Percentiles rank a stretch among this genome's conserved stretches.
These are phyloP conservation scores for Porites rus DNA, from an alignment of 92 coral and sea anemone genomes.

Conservation along the genomic window DNA sequence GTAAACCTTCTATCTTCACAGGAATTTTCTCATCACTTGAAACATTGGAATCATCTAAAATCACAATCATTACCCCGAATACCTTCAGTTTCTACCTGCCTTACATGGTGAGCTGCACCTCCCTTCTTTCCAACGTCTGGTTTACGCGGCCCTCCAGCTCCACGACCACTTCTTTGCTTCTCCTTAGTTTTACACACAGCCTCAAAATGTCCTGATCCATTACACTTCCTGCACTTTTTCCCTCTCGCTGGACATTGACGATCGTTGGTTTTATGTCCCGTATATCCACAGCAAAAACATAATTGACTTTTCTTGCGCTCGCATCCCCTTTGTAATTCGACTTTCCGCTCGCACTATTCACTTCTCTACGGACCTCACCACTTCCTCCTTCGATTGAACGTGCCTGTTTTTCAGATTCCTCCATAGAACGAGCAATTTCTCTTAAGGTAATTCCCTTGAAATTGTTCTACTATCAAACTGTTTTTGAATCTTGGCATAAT, in stretches of 20 bases:
- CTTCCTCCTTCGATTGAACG: slow-evolving; percentile 3
- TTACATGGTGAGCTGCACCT: neutral
- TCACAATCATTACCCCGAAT: too few species aligned
- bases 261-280: neutral
- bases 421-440: slow-evolving; percentile 16
- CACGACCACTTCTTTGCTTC: neutral
- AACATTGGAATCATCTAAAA: neutral
- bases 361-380: neutral
- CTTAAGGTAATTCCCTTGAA: too few species aligned
- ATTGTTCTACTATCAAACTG: too few species aligned
- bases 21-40: slow-evolving; percentile 17
- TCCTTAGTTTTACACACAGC: slow-evolving; percentile 4
- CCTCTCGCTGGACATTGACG: neutral
- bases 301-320: neutral
- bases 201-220: slow-evolving; percentile 3
- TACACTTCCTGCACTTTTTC: slow-evolving; percentile 3
- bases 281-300: neutral
- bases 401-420: slow-evolving; percentile 52
- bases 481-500: too few species aligned
- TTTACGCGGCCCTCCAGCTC: slow-evolving; percentile 15
- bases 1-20: slow-evolving; percentile 34
- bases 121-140: neutral
- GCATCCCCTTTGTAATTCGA: neutral
- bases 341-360: neutral
- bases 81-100: too few species aligned